A percentile compares a stretch with the other conserved stretches of the same genome.
Evolutionary conservation across 2,113 vertebrate genomes (phyloP).

Genomic region (Eidolon helvum): DNA sequence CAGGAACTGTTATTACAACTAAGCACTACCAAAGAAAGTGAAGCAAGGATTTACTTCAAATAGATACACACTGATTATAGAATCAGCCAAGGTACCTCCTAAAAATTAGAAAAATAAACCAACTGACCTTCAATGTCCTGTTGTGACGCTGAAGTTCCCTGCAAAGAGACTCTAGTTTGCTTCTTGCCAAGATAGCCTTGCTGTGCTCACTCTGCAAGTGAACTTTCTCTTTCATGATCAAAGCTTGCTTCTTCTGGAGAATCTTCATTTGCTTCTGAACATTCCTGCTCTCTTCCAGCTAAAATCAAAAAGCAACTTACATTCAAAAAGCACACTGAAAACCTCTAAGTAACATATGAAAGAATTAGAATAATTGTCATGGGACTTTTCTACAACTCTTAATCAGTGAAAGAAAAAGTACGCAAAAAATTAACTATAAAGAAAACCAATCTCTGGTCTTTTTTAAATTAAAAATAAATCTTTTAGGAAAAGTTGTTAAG

Average conservation of each 20-base stretch:
- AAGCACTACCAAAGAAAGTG: background rate
- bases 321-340: background rate
- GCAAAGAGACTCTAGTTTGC: slow-evolving; percentile 98
- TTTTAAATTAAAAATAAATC: background rate
- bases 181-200: slow-evolving; percentile 97
- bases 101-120: background rate
- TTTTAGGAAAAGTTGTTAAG: background rate
- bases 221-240: slow-evolving; percentile 97
- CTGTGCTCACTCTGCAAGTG: slow-evolving; percentile 98
- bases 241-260: slow-evolving; percentile 97
- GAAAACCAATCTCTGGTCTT: background rate
- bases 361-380: background rate
- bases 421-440: background rate
- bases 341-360: background rate
- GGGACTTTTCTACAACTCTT: background rate
- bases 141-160: slow-evolving; percentile 98
- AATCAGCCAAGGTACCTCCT: background rate
- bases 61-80: background rate
- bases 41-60: background rate
- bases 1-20: background rate
- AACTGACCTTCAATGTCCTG: slow-evolving; percentile 95
- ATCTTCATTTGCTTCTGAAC: slow-evolving; percentile 98
- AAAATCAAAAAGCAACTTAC: slow-evolving; percentile 64
- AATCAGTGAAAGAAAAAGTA: background rate
- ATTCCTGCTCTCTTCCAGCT: slow-evolving; percentile 97